Evolutionary conservation across 1,140 invertebrate genomes (phyloP).

Genomic region (Telenomus remus): DNA sequence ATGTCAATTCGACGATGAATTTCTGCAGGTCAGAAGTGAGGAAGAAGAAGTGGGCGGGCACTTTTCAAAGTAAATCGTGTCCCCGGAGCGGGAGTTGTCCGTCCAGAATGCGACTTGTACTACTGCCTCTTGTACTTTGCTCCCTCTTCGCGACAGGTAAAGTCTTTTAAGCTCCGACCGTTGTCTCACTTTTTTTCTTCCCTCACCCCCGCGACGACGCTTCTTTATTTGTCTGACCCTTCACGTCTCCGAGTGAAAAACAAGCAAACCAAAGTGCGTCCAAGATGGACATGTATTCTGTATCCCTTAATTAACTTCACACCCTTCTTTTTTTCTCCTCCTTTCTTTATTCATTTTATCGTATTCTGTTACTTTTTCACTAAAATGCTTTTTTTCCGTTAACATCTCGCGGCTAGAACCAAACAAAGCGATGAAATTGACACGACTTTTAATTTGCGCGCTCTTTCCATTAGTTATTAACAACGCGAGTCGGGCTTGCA

Average conservation of each 20-base stretch:
- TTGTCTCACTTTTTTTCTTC: slow-evolving; percentile 21
- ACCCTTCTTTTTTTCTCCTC: too few species aligned
- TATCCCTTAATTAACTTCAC: not conserved
- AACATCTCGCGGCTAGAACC: not conserved
- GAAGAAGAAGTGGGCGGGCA: slow-evolving; percentile 55
- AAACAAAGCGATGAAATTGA: slow-evolving; percentile 7
- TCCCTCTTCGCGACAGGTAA: slow-evolving; percentile 58
- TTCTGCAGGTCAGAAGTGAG: slow-evolving; percentile 44
- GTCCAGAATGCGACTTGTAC: slow-evolving; percentile 58
- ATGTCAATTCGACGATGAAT: slow-evolving; percentile 55
- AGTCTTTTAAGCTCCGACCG: slow-evolving; percentile 42
- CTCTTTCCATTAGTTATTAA: slow-evolving; percentile 28
- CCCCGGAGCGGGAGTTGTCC: slow-evolving; percentile 48
- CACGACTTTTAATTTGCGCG: slow-evolving; percentile 13
- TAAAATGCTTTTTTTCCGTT: too few species aligned
- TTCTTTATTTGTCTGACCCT: slow-evolving; percentile 34
- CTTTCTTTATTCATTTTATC: too few species aligned
- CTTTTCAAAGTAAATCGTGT: slow-evolving; percentile 56
- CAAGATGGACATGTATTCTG: slow-evolving; percentile 3
- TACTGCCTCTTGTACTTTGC: slow-evolving; percentile 55
- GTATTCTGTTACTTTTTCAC: too few species aligned
- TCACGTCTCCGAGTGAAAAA: slow-evolving; percentile 19
- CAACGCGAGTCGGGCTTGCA: not conserved
- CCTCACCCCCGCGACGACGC: not conserved
- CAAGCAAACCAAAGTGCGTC: slow-evolving; percentile 26